phyloP scores from a whole-genome alignment of 1,140 invertebrate genomes.

The Leptonema lineaticorne region DNA sequence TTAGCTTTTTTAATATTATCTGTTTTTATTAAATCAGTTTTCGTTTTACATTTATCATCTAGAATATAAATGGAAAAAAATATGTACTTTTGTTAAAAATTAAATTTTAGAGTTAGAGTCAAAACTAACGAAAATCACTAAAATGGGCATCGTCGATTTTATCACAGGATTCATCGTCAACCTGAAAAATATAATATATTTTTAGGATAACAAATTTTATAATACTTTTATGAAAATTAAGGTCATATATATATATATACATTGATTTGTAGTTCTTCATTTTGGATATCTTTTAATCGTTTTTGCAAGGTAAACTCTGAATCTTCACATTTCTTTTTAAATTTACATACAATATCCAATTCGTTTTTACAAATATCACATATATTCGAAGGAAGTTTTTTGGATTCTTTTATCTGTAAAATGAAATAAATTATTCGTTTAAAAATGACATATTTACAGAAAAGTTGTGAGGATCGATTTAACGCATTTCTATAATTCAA shows the following conservation, averaged over 20 bases:
- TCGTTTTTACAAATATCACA: slow-evolving; percentile 32
- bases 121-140: too few relatives aligned
- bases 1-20: too few relatives aligned
- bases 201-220: too few relatives aligned
- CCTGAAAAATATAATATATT: too few relatives aligned
- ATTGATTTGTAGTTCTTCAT: neutral
- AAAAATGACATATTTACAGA: neutral
- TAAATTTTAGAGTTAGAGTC: too few relatives aligned
- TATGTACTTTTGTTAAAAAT: too few relatives aligned
- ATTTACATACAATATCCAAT: slow-evolving; percentile 29
- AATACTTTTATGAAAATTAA: neutral
- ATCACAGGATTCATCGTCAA: neutral
- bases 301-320: slow-evolving; percentile 24
- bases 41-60: too few relatives aligned
- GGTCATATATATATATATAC: neutral
- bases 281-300: neutral
- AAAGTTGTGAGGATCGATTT: neutral
- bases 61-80: too few relatives aligned
- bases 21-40: too few relatives aligned
- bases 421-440: neutral
- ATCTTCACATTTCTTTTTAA: slow-evolving; percentile 29
- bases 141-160: neutral
- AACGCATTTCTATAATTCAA: neutral
- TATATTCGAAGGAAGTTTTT: slow-evolving; percentile 35
- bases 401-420: slow-evolving; percentile 27